Percentiles rank a stretch among this genome's conserved stretches.
phyloP scores from a whole-genome alignment of 1,140 invertebrate species.

The Zaprionus inermis region DNA sequence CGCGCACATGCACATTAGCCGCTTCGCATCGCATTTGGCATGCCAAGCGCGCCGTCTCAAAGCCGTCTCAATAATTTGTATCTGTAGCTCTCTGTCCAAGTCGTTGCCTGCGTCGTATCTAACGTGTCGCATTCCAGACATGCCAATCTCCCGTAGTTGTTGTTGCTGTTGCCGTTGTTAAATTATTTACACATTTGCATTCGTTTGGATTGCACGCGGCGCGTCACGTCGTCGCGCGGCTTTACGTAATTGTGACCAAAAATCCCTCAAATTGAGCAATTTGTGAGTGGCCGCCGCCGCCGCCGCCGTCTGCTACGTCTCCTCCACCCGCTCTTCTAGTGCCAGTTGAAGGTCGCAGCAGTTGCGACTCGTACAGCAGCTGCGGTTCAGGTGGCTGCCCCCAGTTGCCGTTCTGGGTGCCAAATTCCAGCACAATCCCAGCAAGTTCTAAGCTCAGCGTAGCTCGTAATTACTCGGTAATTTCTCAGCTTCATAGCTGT shows the following conservation, averaged over 20 bases:
- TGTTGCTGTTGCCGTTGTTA: conserved; percentile 31
- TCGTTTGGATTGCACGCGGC: conserved; percentile 36
- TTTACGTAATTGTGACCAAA: conserved; percentile 53
- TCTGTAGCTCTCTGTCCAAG: conserved; percentile 18
- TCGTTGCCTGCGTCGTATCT: neutral
- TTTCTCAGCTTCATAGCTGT: neutral
- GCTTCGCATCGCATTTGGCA: conserved; percentile 44
- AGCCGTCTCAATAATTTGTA: conserved; percentile 31
- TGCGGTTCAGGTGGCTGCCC: neutral
- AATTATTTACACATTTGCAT: conserved; percentile 68
- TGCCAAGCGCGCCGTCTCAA: conserved; percentile 35
- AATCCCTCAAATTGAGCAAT: conserved; percentile 35
- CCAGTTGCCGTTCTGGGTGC: neutral
- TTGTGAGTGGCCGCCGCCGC: neutral
- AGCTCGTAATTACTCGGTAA: neutral
- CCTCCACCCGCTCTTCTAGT: neutral
- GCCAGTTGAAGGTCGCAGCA: conserved; percentile 28
- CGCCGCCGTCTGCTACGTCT: too few relatives aligned
- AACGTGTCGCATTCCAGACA: conserved; percentile 1
- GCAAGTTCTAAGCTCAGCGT: neutral
- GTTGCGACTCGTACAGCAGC: too few relatives aligned
- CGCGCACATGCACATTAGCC: neutral
- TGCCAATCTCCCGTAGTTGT: neutral
- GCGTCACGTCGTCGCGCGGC: conserved; percentile 26
- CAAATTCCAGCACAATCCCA: neutral